Base-by-base conservation (phyloP, 1,140 invertebrate species). In the Drosophila pruinosa region DNA sequence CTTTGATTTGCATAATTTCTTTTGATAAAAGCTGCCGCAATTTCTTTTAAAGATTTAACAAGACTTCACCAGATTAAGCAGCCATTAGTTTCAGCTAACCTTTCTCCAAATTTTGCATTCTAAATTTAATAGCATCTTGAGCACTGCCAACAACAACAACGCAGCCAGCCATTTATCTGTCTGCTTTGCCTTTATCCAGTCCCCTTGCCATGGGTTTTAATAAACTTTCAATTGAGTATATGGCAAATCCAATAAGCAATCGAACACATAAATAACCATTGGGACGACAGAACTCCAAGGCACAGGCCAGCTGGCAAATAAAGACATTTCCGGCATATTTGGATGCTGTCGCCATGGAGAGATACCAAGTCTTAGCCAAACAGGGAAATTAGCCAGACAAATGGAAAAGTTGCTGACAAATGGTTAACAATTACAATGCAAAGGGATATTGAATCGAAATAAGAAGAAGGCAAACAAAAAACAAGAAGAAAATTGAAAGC, bases 351-450 rank as follows among this genome's bases (percentile, higher is more conserved):
- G n/a, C n/a, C n/a, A n/a, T n/a, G 10, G 7, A 10, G 28, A 45
- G 39, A 7, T 4, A 43, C 8, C 14, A 24, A 8, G 38, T 7
- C 38, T 14, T 10, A 19, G 14, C 34, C 48, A 31, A 47, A 43
- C 21, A 31, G 41, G 58, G 48, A 74, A 80, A 80, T 85, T 77
- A 77, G 72, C 81, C 63, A 80, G 47, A 75, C 52, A 64, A 65
- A 71, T 56, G 65, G 36, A 73, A 74, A 72, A 62, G 56, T 86
- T 81, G 81, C 81, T 86, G 81, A 86, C 82, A 86, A 86, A 86
- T 78, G 82, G 81, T 75, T 88, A 78, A 88, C 78, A 78, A 88
- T 86, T 86, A 75, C 78, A 88, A 71, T 24, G 71, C 82, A 78
- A 82, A 82, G 61, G 56, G 45, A 72, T 54, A 41, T 56, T 24